Evolutionary conservation across 2,888 invertebrate genomes (phyloP), one percentile per base, ranked within the genome.

Genomic region (Melinaea marsaeus): DNA sequence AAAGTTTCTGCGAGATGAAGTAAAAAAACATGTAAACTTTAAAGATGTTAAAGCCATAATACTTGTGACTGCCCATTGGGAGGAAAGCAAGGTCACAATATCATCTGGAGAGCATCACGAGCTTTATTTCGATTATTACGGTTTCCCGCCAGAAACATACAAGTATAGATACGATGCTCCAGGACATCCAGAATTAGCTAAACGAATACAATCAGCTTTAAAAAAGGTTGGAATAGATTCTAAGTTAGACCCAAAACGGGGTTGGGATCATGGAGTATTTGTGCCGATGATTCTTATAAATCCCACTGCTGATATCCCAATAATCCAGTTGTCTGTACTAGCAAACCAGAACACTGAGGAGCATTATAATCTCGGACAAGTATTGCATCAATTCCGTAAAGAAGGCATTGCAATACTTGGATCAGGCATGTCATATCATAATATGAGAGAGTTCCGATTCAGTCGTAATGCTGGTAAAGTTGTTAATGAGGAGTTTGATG

Each of bases 191-290:
- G 80, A 78, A 56, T 65, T 87, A 32, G 90, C 90, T 0, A 75
- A 81, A 60, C 75, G 79, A 0, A 81, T 90, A 5, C 82, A 88
- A 32, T 72, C 79, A 42, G 73, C 75, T 1, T 63, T 90, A 6
- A 82, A 83, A 70, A 78, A 78, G 11, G 79, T 76, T 6, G 88
- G 89, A 34, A 84, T 89, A 45, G 77, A 80, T 11, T 84, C 88
- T 0, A 85, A 81, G 71, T 71, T 90, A 46, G 88, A 90, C 63
- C 68, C 81, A 0, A 77, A 84, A 72, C 77, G 90, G 77, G 90
- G 90, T 71, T 90, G 90, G 90, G 90, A 90, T 71, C 90, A 90
- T 72, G 90, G 90, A 72, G 90, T 90, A 13, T 90, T 90, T 66
- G 90, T 90, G 33, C 90, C 90, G 0, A 90, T 90, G 90, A 84